Conservation (phyloP, 2,888 invertebrate species). For the Dione juno region DNA sequence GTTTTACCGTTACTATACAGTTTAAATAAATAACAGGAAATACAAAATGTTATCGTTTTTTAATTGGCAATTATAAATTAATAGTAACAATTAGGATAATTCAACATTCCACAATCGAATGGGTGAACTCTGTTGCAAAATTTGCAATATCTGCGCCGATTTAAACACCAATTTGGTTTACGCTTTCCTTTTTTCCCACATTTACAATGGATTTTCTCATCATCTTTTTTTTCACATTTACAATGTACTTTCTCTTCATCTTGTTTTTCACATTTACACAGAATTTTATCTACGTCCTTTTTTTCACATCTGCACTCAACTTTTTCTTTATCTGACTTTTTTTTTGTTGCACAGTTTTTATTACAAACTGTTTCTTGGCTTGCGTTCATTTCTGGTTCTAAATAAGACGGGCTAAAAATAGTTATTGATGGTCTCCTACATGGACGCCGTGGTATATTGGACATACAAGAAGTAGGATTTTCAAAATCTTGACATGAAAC, state of each 20-base stretch:
- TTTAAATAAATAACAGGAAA: neutral
- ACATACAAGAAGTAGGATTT: neutral
- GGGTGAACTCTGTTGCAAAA: slow-evolving; percentile 30
- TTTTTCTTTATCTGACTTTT: neutral
- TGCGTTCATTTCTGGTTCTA: slow-evolving; percentile 12
- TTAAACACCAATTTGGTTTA: slow-evolving; percentile 21
- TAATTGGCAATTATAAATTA: slow-evolving; percentile 5
- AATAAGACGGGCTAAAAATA: slow-evolving; percentile 26
- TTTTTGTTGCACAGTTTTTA: neutral
- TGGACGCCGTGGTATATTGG: neutral
- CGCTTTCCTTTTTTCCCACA: slow-evolving; percentile 32
- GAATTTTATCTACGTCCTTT: neutral
- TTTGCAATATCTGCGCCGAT: slow-evolving; percentile 33
- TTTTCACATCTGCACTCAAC: slow-evolving; percentile 7
- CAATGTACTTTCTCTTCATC: neutral
- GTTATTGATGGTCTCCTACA: slow-evolving; percentile 37
- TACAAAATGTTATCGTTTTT: neutral
- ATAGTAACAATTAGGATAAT: slow-evolving; percentile 34
- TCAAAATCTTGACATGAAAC: slow-evolving; percentile 8
- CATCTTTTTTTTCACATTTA: neutral
- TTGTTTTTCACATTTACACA: neutral
- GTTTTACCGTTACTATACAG: no score
- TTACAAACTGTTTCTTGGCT: slow-evolving; percentile 8
- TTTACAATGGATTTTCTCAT: slow-evolving; percentile 20
- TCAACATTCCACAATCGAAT: slow-evolving; percentile 28